phyloP scores from a whole-genome alignment of 2,797 vertebrate genomes.

The Hemitrygon akajei region DNA sequence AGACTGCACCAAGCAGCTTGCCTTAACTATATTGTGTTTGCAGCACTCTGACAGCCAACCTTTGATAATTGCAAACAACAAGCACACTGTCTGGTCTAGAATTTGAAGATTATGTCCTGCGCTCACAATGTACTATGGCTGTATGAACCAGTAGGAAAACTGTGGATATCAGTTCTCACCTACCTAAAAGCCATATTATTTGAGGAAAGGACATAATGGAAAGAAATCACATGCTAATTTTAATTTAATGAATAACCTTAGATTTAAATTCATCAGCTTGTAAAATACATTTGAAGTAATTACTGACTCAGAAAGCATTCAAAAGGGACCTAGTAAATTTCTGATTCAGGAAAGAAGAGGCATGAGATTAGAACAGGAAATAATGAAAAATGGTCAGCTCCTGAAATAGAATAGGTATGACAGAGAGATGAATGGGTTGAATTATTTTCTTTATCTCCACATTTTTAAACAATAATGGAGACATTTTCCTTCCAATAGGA shows the following conservation, averaged over 20 bases:
- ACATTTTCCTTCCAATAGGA: neutral
- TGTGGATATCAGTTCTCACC: neutral
- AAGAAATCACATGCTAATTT: neutral
- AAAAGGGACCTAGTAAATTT: neutral
- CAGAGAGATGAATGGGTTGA: neutral
- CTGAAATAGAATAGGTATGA: conserved; percentile 7
- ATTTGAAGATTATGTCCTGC: neutral
- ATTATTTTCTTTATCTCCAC: neutral
- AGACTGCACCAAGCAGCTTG: neutral
- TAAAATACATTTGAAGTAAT: neutral
- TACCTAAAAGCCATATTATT: neutral
- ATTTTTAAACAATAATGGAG: neutral
- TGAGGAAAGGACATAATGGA: neutral
- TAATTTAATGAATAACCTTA: neutral
- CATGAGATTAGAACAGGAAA: neutral
- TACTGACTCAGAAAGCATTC: neutral
- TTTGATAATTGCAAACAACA: neutral
- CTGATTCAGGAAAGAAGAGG: neutral
- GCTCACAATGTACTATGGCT: neutral
- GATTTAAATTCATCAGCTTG: neutral
- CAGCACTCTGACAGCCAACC: neutral
- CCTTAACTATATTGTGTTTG: neutral
- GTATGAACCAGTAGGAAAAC: neutral
- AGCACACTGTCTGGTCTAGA: neutral
- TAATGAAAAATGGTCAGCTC: neutral